Evolutionary conservation across 2,113 vertebrate genomes (phyloP), one percentile per base, ranked within the genome.

Genomic region (Dromaius novaehollandiae): DNA sequence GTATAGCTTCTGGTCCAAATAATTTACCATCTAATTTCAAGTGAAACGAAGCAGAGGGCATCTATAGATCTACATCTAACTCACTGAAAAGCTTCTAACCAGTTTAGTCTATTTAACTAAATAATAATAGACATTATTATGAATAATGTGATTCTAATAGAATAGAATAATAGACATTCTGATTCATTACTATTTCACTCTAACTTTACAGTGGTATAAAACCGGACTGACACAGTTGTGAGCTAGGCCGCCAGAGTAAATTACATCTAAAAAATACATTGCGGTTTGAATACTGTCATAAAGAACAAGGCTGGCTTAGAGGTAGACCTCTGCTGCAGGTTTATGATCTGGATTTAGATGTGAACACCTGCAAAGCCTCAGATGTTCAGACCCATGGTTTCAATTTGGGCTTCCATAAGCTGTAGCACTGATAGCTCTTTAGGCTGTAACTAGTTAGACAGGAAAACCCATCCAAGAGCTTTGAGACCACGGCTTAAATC

Each of bases 271-370:
- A 93, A 94, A 38, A 80, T 34, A 44, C 13, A 2, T 4, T 74
- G 64, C 32, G 58, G 53, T 74, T 86, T 86, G 40, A 79, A 53
- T 64, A 44, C 64, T 87, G 66, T 56, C 22, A 7, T 48, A 58
- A 77, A 74, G 48, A 53, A 56, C 22, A 63, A 44, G 53, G 46
- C 61, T 66, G 71, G 11, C 81, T 79, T 79, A 82, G 56, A 79
- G n/a, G 24, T 42, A 76, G 13, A 48, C 46, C 58, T 58, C 82
- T 88, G 64, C 71, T 83, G 44, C 55, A 88, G 68, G 79, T 94
- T 93, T 95, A 71, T 79, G 68, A 61, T 66, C 79, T 63, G 71
- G 79, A 78, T 94, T 91, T 74, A 75, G 71, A 83, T 55, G 58
- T 90, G 75, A 64, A 60, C 38, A 70, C 60, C 56, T 56, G 38